Percentiles rank a stretch among this genome's conserved stretches.
phyloP scores from a whole-genome alignment of 2,113 vertebrate genomes.

The Poeciliopsis prolifica region DNA sequence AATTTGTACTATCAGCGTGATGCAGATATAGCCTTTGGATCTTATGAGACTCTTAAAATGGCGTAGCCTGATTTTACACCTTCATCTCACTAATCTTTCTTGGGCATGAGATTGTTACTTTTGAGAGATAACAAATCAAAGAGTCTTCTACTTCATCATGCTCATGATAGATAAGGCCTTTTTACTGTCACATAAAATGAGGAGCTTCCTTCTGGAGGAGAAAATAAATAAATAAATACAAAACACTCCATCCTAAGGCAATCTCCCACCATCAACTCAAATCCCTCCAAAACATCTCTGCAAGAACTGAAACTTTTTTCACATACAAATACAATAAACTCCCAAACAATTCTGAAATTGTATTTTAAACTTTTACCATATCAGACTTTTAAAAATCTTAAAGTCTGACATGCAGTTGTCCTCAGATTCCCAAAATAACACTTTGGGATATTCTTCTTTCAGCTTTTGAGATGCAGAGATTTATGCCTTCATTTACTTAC shows the following conservation, averaged over 20 bases:
- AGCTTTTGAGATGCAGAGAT: too few species aligned
- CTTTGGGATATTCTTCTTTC: too few species aligned
- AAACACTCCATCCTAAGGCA: slow-evolving; percentile 63
- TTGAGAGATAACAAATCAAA: slow-evolving; percentile 66
- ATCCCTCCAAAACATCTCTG: slow-evolving; percentile 47
- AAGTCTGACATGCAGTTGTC: background rate
- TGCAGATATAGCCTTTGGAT: slow-evolving; percentile 59
- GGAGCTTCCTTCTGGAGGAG: slow-evolving; percentile 29
- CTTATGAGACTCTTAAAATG: slow-evolving; percentile 47
- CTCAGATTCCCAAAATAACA: background rate
- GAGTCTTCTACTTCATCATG: slow-evolving; percentile 67
- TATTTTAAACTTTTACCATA: background rate
- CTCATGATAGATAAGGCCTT: slow-evolving; percentile 69
- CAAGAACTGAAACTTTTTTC: slow-evolving; percentile 45
- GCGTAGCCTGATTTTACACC: slow-evolving; percentile 50
- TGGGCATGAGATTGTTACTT: slow-evolving; percentile 60
- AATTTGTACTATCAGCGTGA: slow-evolving; percentile 58
- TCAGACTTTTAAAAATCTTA: background rate
- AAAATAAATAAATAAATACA: slow-evolving; percentile 19
- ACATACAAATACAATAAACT: slow-evolving; percentile 32
- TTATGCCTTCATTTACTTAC: too few species aligned
- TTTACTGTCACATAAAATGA: slow-evolving; percentile 75
- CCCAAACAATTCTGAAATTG: slow-evolving; percentile 5
- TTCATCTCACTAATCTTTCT: slow-evolving; percentile 70
- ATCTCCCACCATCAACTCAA: slow-evolving; percentile 52